Conservation (phyloP, 2,888 invertebrate species). For the Thymelicus acteon region DNA sequence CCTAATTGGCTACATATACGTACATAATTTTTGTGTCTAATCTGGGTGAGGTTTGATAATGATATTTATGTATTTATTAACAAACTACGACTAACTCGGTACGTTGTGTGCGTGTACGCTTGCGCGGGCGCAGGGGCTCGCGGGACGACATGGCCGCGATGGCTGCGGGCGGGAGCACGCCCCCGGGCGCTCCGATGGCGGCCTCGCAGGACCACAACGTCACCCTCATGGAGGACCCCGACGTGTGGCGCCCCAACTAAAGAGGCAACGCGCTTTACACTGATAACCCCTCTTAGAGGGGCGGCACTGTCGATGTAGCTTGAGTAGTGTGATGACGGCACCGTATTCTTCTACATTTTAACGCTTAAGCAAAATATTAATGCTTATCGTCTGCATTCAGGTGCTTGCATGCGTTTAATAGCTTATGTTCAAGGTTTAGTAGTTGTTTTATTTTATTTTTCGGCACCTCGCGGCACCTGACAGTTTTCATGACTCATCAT, state of each 20-base stretch:
- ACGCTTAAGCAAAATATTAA: neutral
- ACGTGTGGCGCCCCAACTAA: conserved; percentile 97
- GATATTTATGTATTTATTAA: neutral
- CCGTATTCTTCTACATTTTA: neutral
- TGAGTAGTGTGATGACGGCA: neutral
- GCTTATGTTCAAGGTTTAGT: neutral
- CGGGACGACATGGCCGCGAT: conserved; percentile 94
- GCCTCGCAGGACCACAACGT: conserved; percentile 87
- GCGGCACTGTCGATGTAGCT: neutral
- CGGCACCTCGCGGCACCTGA: neutral
- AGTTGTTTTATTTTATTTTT: neutral
- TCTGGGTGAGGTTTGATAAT: conserved; percentile 31
- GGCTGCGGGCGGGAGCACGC: conserved; percentile 87
- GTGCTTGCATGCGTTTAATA: neutral
- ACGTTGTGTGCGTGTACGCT: conserved; percentile 38
- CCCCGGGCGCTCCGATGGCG: conserved; percentile 82
- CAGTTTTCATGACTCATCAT: neutral
- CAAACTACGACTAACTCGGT: conserved; percentile 24
- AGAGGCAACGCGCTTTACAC: conserved; percentile 47
- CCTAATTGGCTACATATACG: too few relatives aligned
- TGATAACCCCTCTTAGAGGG: conserved; percentile 11
- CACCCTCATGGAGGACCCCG: conserved; percentile 96
- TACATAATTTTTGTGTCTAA: conserved; percentile 18
- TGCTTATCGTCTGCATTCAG: neutral
- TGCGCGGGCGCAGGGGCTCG: conserved; percentile 87